Evolutionary conservation across 1,140 invertebrate species (phyloP), one percentile per base, ranked within the genome.

Genomic region (Notospermus geniculatus): DNA sequence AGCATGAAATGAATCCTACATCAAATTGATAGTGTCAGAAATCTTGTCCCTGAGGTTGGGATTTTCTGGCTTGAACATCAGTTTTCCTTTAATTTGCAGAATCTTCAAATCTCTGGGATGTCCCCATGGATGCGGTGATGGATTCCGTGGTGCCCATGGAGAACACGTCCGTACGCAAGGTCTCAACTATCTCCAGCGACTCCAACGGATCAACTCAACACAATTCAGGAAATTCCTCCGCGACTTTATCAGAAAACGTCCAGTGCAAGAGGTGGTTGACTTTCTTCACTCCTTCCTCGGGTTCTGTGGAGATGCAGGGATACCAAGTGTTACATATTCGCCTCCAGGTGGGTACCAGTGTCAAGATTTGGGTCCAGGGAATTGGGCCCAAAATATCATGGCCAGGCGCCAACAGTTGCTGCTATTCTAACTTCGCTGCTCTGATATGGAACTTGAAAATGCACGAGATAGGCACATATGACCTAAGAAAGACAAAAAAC

Each of bases 261-360:
- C 90, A 0, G 81, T 97, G 23, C 82, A 87, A 1, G 92, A 95
- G 56, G 86, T 97, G 13, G 78, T 99, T 2, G 95, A 98, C 71
- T 92, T 97, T 73, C 89, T 98, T 50, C 97, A 99, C 80, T 87
- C 94, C 4, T 94, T 97, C 71, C 86, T 97, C 41, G 93, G 93
- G 19, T 98, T 95, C 78, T 99, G 97, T 81, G 86, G 92, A 53
- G 95, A 97, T 80, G 91, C 92, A 28, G 87, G 46, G n/a, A 9
- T 23, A 5, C 87, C 63, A 87, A 88, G 57, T 45, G 32, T 63
- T 52, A 50, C 60, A 36, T 69, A 71, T 56, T 72, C 66, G 25
- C 71, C 72, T 56, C 63, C 68, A 66, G 63, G 71, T 69, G 58
- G 45, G 60, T 61, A 27, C 25, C 19, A 9, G 25, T 5, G 4